Conservation (phyloP, 2,797 vertebrate genomes). For the Lateolabrax maculatus region DNA sequence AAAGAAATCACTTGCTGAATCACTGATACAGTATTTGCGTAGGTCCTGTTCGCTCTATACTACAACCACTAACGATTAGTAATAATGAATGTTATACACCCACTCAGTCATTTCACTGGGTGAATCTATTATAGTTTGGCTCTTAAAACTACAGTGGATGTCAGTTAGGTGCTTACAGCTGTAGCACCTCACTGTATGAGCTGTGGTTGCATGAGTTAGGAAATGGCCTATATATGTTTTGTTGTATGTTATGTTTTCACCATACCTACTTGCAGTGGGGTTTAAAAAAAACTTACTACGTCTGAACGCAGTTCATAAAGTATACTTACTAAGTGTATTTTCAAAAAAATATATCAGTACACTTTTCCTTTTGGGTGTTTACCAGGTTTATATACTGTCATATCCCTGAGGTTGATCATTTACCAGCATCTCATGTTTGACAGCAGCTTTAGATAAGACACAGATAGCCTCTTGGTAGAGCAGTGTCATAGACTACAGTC, state of each 20-base stretch:
- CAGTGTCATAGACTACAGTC: slow-evolving; percentile 47
- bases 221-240: not conserved
- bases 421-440: slow-evolving; percentile 65
- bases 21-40: not conserved
- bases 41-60: not conserved
- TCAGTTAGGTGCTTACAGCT: not conserved
- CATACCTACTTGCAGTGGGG: not conserved
- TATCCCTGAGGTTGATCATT: slow-evolving; percentile 70
- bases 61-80: not conserved
- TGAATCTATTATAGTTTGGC: not conserved
- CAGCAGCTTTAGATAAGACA: slow-evolving; percentile 71
- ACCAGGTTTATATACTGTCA: slow-evolving; percentile 42
- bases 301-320: not conserved
- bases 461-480: slow-evolving; percentile 36
- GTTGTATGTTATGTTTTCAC: not conserved
- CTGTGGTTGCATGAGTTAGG: not conserved
- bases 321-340: not conserved
- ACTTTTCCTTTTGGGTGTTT: slow-evolving; percentile 24
- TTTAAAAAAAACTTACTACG: not conserved
- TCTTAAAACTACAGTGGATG: not conserved
- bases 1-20: not conserved
- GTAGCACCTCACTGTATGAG: not conserved
- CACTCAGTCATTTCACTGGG: not conserved
- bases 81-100: not conserved
- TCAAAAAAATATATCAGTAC: not conserved